Evolutionary conservation across 2,888 invertebrate genomes (phyloP).

Genomic region (Adelognathus sp.): DNA sequence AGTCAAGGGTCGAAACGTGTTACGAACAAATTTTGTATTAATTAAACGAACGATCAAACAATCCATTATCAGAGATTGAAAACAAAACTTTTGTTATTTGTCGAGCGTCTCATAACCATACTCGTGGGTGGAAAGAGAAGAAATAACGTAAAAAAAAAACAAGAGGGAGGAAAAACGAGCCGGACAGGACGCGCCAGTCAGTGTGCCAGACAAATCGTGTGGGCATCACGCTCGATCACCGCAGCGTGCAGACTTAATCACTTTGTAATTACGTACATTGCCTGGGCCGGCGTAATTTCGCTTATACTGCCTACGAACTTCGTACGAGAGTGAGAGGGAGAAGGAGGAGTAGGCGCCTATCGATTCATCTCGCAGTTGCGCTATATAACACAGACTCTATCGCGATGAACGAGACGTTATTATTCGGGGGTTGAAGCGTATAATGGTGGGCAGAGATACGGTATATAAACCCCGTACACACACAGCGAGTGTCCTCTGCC

Average conservation of each 20-base stretch:
- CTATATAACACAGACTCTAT: constrained; percentile 10
- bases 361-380: constrained; percentile 52
- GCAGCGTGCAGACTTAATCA: constrained; percentile 52
- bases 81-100: constrained; percentile 7
- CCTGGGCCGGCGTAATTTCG: constrained; percentile 44
- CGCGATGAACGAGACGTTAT: constrained; percentile 48
- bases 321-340: constrained; percentile 5
- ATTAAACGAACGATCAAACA: neutral
- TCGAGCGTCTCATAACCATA: constrained; percentile 19
- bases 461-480: neutral
- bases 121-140: neutral
- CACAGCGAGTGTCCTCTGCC: neutral
- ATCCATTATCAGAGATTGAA: constrained; percentile 16
- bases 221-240: constrained; percentile 46
- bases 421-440: constrained; percentile 50
- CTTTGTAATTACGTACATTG: constrained; percentile 56
- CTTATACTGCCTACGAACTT: constrained; percentile 51
- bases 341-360: constrained; percentile 36
- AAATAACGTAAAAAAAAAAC: constrained; percentile 3
- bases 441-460: constrained; percentile 11
- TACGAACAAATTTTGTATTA: constrained; percentile 16
- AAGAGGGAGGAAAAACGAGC: neutral
- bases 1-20: too few species aligned
- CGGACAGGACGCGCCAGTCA: neutral
- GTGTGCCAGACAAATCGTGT: constrained; percentile 53